Evolutionary conservation across 2,113 vertebrate genomes (phyloP).

Genomic region (Coptodon rendalli): DNA sequence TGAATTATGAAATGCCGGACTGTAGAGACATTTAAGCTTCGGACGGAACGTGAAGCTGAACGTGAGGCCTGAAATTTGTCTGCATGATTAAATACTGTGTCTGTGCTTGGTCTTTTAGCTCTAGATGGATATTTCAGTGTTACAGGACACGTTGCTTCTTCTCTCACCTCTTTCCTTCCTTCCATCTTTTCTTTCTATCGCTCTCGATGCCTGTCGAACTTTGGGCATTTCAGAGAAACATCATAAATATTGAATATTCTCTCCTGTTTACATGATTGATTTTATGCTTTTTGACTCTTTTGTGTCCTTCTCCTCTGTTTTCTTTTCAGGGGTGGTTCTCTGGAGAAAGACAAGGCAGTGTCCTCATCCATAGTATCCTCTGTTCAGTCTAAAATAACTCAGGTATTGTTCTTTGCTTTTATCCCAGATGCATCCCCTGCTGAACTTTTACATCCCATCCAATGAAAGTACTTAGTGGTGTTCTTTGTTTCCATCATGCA

Average conservation of each 20-base stretch:
- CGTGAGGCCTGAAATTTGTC: not conserved
- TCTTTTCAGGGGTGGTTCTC: conserved; percentile 81
- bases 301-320: not conserved
- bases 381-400: conserved; percentile 98
- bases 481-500: not conserved
- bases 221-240: conserved; percentile 23
- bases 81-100: not conserved
- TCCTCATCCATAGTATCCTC: conserved; percentile 93
- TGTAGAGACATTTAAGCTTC: not conserved
- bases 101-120: not conserved
- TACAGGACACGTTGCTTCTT: not conserved
- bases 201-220: not conserved
- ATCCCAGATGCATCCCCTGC: not conserved
- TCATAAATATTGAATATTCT: conserved; percentile 44
- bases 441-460: not conserved
- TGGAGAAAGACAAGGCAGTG: conserved; percentile 92
- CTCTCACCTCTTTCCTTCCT: not conserved
- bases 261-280: conserved; percentile 36
- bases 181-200: not conserved
- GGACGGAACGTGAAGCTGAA: not conserved
- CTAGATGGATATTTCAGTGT: not conserved
- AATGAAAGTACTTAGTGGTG: not conserved
- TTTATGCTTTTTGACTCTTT: not conserved
- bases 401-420: conserved; percentile 75
- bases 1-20: conserved; percentile 19